Conservation (phyloP, 2,888 invertebrate species). For the Campaea margaritaria region DNA sequence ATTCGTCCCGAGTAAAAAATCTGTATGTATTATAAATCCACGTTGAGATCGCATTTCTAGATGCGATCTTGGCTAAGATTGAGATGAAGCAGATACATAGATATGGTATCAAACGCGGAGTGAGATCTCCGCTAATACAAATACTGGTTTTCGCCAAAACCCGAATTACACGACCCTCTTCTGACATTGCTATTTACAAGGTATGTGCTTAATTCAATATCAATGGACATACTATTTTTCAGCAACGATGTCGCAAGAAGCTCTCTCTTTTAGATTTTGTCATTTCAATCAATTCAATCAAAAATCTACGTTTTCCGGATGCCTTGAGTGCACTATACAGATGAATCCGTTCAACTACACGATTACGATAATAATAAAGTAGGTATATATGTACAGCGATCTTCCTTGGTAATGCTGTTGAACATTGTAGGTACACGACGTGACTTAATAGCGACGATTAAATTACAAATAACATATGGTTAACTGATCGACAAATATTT, state of each 20-base stretch:
- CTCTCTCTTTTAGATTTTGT: constrained; percentile 56
- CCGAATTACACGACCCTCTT: too few relatives aligned
- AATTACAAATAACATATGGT: constrained; percentile 57
- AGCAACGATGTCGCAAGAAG: constrained; percentile 60
- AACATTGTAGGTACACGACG: constrained; percentile 56
- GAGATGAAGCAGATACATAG: too few relatives aligned
- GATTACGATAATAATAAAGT: constrained; percentile 58
- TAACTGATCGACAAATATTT: constrained; percentile 50
- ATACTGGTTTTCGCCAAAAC: too few relatives aligned
- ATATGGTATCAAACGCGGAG: too few relatives aligned
- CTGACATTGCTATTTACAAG: too few relatives aligned
- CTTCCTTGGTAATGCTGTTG: constrained; percentile 77
- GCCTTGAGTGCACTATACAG: constrained; percentile 59
- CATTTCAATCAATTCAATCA: constrained; percentile 56
- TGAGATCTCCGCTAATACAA: too few relatives aligned
- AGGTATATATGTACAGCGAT: constrained; percentile 70
- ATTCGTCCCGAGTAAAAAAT: too few relatives aligned
- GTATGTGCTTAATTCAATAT: too few relatives aligned
- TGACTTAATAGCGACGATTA: constrained; percentile 58
- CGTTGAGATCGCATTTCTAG: too few relatives aligned
- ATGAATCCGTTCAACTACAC: constrained; percentile 61
- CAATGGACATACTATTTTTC: constrained; percentile 9
- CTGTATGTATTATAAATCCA: too few relatives aligned
- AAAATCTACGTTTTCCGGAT: constrained; percentile 57
- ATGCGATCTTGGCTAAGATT: too few relatives aligned